Percentiles rank a stretch among this genome's conserved stretches.
These are phyloP conservation scores for Nomada lathburiana DNA, from an alignment of 2,888 invertebrate species.

Conservation along the genomic window DNA sequence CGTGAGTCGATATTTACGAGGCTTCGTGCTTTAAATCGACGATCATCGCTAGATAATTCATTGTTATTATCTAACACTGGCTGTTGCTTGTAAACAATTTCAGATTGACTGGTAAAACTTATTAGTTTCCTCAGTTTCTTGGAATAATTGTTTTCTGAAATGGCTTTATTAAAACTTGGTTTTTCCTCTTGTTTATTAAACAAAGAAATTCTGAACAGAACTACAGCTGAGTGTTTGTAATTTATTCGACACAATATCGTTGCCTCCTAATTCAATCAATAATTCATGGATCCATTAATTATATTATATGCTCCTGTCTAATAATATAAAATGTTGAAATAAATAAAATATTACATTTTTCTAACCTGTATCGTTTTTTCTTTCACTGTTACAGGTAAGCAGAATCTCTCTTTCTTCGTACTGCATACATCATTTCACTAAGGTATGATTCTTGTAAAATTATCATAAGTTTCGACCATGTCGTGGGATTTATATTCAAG, in stretches of 20 bases:
- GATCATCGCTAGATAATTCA: constrained; percentile 30
- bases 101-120: background rate
- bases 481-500: constrained; percentile 42
- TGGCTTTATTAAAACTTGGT: background rate
- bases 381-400: constrained; percentile 74
- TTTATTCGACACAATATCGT: too few species aligned
- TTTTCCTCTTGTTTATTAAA: background rate
- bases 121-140: background rate
- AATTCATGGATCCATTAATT: too few species aligned
- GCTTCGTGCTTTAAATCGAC: constrained; percentile 40
- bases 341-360: background rate
- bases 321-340: too few species aligned
- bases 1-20: constrained; percentile 48
- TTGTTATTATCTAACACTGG: constrained; percentile 21
- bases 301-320: too few species aligned
- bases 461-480: constrained; percentile 33
- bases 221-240: background rate
- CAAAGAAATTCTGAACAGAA: background rate
- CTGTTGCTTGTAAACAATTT: constrained; percentile 2
- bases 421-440: background rate
- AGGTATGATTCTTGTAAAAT: background rate
- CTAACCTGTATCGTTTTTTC: background rate
- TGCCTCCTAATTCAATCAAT: too few species aligned
- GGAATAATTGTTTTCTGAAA: background rate
- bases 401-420: constrained; percentile 22